A percentile compares a stretch with the other conserved stretches of the same genome.
These are phyloP conservation scores for Festucalex cinctus DNA, from an alignment of 2,113 vertebrate genomes.

Conservation along the genomic window DNA sequence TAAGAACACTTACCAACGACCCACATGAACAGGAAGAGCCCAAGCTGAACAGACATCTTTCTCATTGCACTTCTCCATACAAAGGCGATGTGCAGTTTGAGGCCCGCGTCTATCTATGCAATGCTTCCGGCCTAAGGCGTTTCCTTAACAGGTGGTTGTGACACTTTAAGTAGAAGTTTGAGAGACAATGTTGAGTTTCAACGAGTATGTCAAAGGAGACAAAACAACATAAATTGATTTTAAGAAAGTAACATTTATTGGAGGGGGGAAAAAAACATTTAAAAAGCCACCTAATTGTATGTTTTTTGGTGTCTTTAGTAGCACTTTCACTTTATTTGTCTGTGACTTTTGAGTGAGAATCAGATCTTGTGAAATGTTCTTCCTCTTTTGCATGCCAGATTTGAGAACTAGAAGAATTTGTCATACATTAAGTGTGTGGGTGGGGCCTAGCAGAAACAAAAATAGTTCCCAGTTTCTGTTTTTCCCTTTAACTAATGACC, in stretches of 20 bases:
- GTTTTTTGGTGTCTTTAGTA: neutral
- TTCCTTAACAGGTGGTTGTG: constrained; percentile 42
- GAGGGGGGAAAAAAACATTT: neutral
- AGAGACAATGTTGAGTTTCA: neutral
- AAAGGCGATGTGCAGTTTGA: neutral
- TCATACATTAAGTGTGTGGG: neutral
- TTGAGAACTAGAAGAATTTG: neutral
- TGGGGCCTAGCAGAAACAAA: neutral
- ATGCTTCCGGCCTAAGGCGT: constrained; percentile 45
- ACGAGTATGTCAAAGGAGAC: neutral
- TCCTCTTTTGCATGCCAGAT: neutral
- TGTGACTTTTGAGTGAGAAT: neutral
- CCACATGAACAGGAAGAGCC: constrained; percentile 24
- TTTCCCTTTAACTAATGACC: neutral
- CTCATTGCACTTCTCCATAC: neutral
- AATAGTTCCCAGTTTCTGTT: neutral
- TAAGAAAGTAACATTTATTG: neutral
- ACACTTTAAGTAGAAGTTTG: constrained; percentile 16
- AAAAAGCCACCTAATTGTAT: neutral
- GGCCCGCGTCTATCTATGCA: neutral
- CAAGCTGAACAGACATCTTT: constrained; percentile 26
- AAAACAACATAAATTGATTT: neutral
- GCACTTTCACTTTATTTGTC: neutral
- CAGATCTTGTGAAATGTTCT: neutral
- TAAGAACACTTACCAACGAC: constrained; percentile 41